Evolutionary conservation across 2,888 invertebrate species (phyloP), one percentile per base, ranked within the genome.

Genomic region (Chesias legatella): DNA sequence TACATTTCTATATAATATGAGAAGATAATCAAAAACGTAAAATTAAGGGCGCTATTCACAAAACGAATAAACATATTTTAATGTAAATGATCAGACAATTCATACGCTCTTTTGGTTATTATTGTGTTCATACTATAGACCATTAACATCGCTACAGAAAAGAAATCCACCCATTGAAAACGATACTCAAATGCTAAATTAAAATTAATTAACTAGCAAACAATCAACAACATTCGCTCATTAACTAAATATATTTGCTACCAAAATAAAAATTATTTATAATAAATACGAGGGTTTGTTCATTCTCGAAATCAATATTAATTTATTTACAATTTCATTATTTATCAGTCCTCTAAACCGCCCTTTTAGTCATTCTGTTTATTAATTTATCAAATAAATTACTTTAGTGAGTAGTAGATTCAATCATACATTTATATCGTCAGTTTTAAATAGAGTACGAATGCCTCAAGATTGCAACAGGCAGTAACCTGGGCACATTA

Each of bases 291-390:
- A 54, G 52, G 48, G 47, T 45, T 38, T 35, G 36, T 32, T 33
- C 79, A 64, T 78, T 78, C 72, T 73, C 75, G 74, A 78, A 74
- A 75, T 75, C 67, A 70, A 73, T 71, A 72, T 71, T 73, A 70
- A 72, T 59, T 58, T 81, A 84, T 83, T 64, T 81, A 82, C 81
- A 84, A 69, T 73, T 42, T 60, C 59, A 58, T 66, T 64, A 61
- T 51, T 56, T 70, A 80, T 84, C 83, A 84, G 83, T 84, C 83
- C 69, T 60, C 74, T 63, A 63, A 73, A 72, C 64, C 71, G 60
- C 64, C 38, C 42, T 43, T 36, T 36, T 33, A 36, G 22, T 36
- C n/a, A 24, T 33, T 21, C 8, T 23, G 22, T 25, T 33, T 38
- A 31, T 10, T 33, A 11, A 24, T 22, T 43, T 40, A 35, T 40